phyloP scores from a whole-genome alignment of 2,797 vertebrate species.

The Vipera ursinii region DNA sequence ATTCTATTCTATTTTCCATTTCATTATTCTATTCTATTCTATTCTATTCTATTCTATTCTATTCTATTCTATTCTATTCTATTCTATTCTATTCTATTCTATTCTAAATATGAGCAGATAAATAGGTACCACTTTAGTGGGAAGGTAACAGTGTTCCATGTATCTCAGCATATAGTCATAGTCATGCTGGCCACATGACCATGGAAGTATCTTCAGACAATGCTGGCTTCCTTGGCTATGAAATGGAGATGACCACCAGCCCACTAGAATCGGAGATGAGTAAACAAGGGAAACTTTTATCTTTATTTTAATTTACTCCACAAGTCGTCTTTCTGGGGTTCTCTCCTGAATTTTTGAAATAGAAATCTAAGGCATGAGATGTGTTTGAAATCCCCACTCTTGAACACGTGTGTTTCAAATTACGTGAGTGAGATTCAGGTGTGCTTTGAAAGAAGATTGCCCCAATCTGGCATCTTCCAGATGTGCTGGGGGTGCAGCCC shows the following conservation, averaged over 20 bases:
- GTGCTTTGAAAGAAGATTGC: not conserved
- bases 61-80: too few species aligned
- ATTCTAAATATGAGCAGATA: not conserved
- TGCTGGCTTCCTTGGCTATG: not conserved
- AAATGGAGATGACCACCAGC: not conserved
- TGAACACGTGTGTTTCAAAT: not conserved
- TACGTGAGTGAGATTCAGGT: not conserved
- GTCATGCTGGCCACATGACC: not conserved
- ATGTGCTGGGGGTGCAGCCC: not conserved
- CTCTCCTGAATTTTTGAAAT: not conserved
- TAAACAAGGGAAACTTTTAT: not conserved
- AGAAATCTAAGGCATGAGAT: not conserved
- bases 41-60: too few species aligned
- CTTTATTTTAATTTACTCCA: conserved; percentile 67
- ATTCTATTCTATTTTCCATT: too few species aligned
- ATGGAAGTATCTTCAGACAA: not conserved
- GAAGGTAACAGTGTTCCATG: not conserved
- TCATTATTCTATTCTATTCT: too few species aligned
- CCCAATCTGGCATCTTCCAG: not conserved
- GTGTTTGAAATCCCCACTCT: not conserved
- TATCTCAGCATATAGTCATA: not conserved
- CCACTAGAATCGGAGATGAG: not conserved
- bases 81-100: too few species aligned
- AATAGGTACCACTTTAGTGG: not conserved
- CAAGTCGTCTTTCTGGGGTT: conserved; percentile 51